Evolutionary conservation across 2,797 vertebrate species (phyloP).

Genomic region (Dermochelys coriacea): DNA sequence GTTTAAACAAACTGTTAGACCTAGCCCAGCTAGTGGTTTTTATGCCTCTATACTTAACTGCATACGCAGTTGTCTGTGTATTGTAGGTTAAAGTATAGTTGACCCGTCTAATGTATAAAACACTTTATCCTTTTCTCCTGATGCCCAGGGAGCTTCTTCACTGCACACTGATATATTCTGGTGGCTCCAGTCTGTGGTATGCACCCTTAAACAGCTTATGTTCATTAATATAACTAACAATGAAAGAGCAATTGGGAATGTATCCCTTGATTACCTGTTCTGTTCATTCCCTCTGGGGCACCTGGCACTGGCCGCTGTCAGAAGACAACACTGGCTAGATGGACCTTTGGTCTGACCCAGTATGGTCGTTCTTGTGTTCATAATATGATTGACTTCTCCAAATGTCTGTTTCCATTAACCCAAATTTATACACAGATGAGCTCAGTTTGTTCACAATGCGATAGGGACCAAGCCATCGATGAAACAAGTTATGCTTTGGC

Average conservation of each 20-base stretch:
- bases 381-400: not conserved
- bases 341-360: too few species aligned
- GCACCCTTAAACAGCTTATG: not conserved
- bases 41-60: not conserved
- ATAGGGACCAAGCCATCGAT: not conserved
- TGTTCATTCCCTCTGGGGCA: too few species aligned
- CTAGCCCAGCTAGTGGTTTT: too few species aligned
- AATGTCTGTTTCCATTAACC: not conserved
- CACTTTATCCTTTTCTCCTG: not conserved
- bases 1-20: too few species aligned
- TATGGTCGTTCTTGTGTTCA: too few species aligned
- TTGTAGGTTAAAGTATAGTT: not conserved
- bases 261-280: too few species aligned
- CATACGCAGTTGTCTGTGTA: not conserved
- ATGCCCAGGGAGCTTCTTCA: not conserved
- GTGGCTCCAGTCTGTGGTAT: not conserved
- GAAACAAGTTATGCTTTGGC: not conserved
- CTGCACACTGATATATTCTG: not conserved
- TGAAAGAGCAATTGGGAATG: too few species aligned
- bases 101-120: not conserved
- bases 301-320: too few species aligned
- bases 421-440: not conserved
- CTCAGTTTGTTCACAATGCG: not conserved
- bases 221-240: not conserved
- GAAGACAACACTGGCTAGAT: too few species aligned